Conservation (phyloP, 2,113 vertebrate species). For the Probosciger aterrimus region DNA sequence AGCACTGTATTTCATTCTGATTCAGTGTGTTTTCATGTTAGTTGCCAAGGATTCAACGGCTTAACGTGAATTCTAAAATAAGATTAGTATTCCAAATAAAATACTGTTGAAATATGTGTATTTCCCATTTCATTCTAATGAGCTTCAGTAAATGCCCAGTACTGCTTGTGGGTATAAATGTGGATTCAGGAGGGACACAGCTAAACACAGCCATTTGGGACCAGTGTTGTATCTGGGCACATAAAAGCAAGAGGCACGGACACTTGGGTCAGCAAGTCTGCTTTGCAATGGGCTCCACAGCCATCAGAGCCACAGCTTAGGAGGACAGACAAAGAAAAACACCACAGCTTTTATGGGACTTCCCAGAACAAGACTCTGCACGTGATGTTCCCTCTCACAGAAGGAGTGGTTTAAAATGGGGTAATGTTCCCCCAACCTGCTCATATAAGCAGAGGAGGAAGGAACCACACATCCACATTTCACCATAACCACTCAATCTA, state of each 20-base stretch:
- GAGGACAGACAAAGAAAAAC: not conserved
- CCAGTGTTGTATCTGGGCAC: not conserved
- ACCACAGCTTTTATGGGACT: not conserved
- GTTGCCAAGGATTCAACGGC: constrained; percentile 40
- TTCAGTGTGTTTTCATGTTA: constrained; percentile 56
- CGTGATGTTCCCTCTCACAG: fast-evolving
- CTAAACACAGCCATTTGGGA: not conserved
- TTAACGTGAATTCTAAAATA: constrained; percentile 54
- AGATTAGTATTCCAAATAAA: constrained; percentile 54
- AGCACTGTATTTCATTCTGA: constrained; percentile 38
- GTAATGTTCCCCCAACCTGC: not conserved
- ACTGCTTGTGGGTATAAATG: not conserved
- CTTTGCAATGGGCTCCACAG: not conserved
- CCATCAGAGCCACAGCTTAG: not conserved
- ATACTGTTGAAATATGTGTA: constrained; percentile 1
- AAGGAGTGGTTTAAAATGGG: not conserved
- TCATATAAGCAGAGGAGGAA: not conserved
- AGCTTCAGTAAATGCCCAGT: not conserved
- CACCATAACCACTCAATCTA: not conserved
- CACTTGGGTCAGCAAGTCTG: not conserved
- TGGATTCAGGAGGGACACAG: not conserved
- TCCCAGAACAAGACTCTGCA: not conserved
- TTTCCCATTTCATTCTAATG: constrained; percentile 30
- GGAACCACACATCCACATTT: not conserved
- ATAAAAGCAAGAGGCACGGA: not conserved